Evolutionary conservation across 2,797 vertebrate species (phyloP).

Genomic region (Kryptopterus vitreolus): DNA sequence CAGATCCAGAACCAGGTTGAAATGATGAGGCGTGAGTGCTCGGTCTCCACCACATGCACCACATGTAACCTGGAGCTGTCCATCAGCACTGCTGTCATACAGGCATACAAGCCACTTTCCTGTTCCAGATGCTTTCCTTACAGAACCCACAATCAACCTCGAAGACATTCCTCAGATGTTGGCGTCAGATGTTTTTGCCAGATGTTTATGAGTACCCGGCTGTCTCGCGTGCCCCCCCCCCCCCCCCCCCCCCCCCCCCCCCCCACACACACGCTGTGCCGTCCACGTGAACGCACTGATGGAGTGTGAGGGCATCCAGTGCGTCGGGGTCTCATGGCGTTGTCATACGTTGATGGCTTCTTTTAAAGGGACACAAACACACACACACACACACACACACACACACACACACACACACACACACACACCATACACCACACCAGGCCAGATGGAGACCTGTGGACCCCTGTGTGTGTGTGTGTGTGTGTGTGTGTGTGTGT

Average conservation of each 20-base stretch:
- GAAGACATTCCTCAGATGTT: neutral
- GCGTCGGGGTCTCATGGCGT: neutral
- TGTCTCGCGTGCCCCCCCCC: no score
- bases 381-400: no score
- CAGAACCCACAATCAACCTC: neutral
- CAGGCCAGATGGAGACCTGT: neutral
- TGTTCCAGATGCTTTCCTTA: neutral
- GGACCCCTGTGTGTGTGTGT: no score
- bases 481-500: constrained; percentile 6
- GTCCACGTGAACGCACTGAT: neutral
- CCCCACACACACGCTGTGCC: neutral
- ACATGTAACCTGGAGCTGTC: neutral
- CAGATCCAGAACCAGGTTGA: no score
- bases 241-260: no score
- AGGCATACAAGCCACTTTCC: neutral
- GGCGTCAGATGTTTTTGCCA: neutral
- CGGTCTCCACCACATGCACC: no score
- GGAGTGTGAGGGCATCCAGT: neutral
- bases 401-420: no score
- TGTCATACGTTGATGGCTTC: neutral
- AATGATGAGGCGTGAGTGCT: no score
- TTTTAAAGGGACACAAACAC: neutral
- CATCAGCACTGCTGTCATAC: neutral
- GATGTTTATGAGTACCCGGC: neutral
- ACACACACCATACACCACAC: neutral